A percentile compares a stretch with the other conserved stretches of the same genome.
Evolutionary conservation across 2,113 vertebrate genomes (phyloP).

Genomic region (Myrmecophaga tridactyla): DNA sequence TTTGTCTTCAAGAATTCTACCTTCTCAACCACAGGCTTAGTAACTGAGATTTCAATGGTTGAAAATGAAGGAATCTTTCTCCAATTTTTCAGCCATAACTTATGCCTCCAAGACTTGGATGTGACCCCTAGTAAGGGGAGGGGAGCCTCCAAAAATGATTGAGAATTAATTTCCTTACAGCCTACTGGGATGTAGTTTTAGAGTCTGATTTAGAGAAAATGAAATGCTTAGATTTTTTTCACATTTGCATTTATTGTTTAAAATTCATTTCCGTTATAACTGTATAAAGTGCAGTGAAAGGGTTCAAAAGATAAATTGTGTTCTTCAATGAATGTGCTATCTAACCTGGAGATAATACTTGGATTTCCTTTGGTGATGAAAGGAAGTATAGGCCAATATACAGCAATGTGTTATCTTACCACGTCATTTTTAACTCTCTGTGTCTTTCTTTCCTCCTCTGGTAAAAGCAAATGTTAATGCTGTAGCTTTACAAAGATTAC

Average conservation of each 20-base stretch:
- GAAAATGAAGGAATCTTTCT: neutral
- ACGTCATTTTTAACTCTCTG: neutral
- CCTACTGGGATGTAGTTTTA: neutral
- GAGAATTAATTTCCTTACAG: neutral
- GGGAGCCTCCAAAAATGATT: neutral
- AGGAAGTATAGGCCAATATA: neutral
- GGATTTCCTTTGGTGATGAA: neutral
- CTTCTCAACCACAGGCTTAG: too few species aligned
- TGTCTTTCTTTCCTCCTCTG: neutral
- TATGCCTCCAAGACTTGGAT: neutral
- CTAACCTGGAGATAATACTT: neutral
- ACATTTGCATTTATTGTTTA: neutral
- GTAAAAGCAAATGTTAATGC: neutral
- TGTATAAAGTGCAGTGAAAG: neutral
- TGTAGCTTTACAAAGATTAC: neutral
- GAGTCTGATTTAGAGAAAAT: slow-evolving; percentile 27
- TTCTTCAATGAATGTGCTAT: neutral
- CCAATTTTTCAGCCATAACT: neutral
- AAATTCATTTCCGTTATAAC: neutral
- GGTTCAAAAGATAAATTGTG: neutral
- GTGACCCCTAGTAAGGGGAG: neutral
- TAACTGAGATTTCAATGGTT: neutral
- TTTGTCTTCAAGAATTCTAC: neutral
- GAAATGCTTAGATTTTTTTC: neutral
- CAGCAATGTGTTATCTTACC: neutral